phyloP scores from a whole-genome alignment of 1,140 invertebrate species.

The Zophobas morio region DNA sequence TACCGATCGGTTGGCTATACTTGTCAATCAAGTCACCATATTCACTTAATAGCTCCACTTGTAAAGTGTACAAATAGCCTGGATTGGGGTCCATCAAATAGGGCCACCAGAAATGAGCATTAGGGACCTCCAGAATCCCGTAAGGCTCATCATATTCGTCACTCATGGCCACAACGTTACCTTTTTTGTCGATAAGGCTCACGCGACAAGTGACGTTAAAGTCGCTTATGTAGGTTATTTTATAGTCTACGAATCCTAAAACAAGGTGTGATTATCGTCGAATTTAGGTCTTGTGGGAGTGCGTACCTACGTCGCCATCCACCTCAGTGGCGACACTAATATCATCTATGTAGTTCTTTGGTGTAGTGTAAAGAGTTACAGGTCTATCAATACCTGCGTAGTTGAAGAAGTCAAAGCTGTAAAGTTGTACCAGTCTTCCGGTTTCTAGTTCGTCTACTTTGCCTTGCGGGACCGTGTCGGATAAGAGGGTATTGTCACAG shows the following conservation, averaged over 20 bases:
- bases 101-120: conserved; percentile 94
- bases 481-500: conserved; percentile 92
- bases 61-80: conserved; percentile 76
- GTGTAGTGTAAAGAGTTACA: conserved; percentile 90
- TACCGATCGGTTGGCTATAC: conserved; percentile 88
- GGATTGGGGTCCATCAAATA: conserved; percentile 87
- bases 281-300: conserved; percentile 1
- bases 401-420: conserved; percentile 97
- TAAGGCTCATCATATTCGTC: conserved; percentile 24
- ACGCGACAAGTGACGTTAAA: conserved; percentile 67
- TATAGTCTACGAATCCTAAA: conserved; percentile 48
- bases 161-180: conserved; percentile 69
- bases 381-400: conserved; percentile 96
- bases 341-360: conserved; percentile 85
- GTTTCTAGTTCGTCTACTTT: conserved; percentile 72
- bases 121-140: conserved; percentile 75
- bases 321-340: conserved; percentile 84
- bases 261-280: not conserved
- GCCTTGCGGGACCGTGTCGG: conserved; percentile 90
- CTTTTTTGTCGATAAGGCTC: conserved; percentile 70
- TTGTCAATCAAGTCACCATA: conserved; percentile 78
- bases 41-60: conserved; percentile 68
- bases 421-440: conserved; percentile 77
- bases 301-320: conserved; percentile 68
- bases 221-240: conserved; percentile 55